Percentiles rank a stretch among this genome's conserved stretches.
Evolutionary conservation across 2,113 vertebrate genomes (phyloP).

Genomic region (Solenodon paradoxus): DNA sequence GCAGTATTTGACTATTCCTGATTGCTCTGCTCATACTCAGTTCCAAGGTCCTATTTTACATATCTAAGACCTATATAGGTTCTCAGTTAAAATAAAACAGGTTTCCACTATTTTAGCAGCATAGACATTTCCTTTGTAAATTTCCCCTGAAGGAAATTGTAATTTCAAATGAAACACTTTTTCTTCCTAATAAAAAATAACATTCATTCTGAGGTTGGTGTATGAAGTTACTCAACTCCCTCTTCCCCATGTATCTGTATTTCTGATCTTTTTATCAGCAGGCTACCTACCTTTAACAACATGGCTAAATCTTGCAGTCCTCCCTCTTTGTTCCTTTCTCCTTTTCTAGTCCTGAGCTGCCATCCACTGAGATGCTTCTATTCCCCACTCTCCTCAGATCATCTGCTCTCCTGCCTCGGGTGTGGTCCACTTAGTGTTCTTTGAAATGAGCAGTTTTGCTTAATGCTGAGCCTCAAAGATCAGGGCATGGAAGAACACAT

Average conservation of each 20-base stretch:
- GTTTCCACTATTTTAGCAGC: background rate
- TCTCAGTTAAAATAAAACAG: background rate
- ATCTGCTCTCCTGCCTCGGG: background rate
- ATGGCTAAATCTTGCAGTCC: background rate
- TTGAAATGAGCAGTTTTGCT: background rate
- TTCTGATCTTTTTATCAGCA: background rate
- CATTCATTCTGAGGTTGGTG: background rate
- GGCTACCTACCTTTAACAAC: background rate
- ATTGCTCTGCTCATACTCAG: background rate
- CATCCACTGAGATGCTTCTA: background rate
- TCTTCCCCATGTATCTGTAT: background rate
- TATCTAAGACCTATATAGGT: background rate
- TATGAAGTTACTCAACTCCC: background rate
- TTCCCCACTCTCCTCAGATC: background rate
- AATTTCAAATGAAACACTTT: background rate
- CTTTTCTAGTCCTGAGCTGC: fast-evolving
- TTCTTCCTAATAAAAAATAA: background rate
- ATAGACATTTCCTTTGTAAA: background rate
- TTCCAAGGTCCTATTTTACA: background rate
- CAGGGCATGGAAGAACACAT: background rate
- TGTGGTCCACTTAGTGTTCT: background rate
- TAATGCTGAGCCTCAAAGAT: background rate
- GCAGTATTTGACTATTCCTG: background rate
- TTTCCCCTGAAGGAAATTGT: background rate
- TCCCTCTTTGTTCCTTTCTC: background rate